Evolutionary conservation across 2,888 invertebrate species (phyloP).

Genomic region (Drosophila melanosoma): DNA sequence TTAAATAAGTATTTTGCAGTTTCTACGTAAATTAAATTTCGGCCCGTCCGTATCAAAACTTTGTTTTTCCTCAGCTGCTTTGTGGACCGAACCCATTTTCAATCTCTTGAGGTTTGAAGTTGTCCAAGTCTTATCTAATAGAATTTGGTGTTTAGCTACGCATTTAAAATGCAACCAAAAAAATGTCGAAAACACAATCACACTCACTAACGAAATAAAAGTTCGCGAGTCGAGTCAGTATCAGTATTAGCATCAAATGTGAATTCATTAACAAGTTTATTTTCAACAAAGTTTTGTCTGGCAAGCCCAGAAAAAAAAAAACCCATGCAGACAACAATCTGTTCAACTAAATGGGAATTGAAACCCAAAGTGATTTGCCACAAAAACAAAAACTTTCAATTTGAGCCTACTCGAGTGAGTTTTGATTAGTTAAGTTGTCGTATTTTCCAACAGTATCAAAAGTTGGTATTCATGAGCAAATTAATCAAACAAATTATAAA

Average conservation of each 20-base stretch:
- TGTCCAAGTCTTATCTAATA: slow-evolving; percentile 35
- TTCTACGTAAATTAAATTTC: slow-evolving; percentile 17
- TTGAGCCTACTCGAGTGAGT: neutral
- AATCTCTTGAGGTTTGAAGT: slow-evolving; percentile 8
- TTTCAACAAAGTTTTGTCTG: slow-evolving; percentile 8
- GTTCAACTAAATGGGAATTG: neutral
- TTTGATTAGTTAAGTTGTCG: neutral
- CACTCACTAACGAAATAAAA: neutral
- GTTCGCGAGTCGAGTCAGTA: slow-evolving; percentile 2
- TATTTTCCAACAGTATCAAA: neutral
- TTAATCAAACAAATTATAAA: neutral
- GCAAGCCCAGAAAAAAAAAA: neutral
- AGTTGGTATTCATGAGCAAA: neutral
- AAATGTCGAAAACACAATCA: neutral
- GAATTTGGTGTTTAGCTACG: slow-evolving; percentile 22
- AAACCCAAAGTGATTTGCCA: slow-evolving; percentile 25
- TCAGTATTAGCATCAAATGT: slow-evolving; percentile 28
- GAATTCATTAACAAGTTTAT: slow-evolving; percentile 47
- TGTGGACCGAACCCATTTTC: slow-evolving; percentile 2
- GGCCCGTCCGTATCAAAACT: slow-evolving; percentile 1
- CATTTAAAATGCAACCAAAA: neutral
- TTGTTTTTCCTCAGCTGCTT: slow-evolving; percentile 18
- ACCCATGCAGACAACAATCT: slow-evolving; percentile 2
- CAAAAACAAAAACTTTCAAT: neutral
- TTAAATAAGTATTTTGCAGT: slow-evolving; percentile 61